Evolutionary conservation across 2,113 vertebrate species (phyloP), one percentile per base, ranked within the genome.

Genomic region (Phylloscopus trochilus): DNA sequence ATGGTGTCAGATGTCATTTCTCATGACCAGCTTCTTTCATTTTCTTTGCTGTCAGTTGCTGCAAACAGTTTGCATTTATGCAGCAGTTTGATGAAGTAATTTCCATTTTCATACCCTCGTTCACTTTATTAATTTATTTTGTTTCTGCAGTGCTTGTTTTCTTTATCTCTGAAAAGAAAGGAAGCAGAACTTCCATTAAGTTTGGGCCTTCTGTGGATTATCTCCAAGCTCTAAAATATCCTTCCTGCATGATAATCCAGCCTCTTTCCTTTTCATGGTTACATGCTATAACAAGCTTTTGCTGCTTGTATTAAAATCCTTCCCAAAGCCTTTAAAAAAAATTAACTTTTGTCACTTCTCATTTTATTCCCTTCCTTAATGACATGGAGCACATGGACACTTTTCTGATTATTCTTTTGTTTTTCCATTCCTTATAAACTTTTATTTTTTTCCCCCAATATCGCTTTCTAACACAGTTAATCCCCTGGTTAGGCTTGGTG

Each of bases 401-500:
- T 90, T 51, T 85, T 55, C 23, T 60, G 58, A 52, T 60, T 68
- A 33, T 1, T 9, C 11, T 75, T 67, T 41, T 53, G 12, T 4
- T 84, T 78, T 85, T 44, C 27, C 31, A 51, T 35, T 75, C 15
- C 19, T 82, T 41, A 59, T 28, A 33, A 78, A 31, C 2, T 2
- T 9, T 22, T 0, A 13, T 6, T 39, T 3, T 5, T 55, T 35
- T 10, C 8, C 27, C 30, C 27, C 49, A 44, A 0, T 15, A 15
- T 7, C 72, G 3, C 13, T 85, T 75, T 78, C 39, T 46, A 43
- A 79, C 27, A 33, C 18, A 63, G 18, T 64, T 79, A 58, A 59
- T 87, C 23, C 59, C 43, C 43, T 78, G 31, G 24, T 64, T 15
- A 58, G 10, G 4, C 22, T 51, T 81, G 13, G 22, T 8, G 4